Percentiles rank a stretch among this genome's conserved stretches.
phyloP scores from a whole-genome alignment of 1,140 invertebrate species.

The Proales similis region DNA sequence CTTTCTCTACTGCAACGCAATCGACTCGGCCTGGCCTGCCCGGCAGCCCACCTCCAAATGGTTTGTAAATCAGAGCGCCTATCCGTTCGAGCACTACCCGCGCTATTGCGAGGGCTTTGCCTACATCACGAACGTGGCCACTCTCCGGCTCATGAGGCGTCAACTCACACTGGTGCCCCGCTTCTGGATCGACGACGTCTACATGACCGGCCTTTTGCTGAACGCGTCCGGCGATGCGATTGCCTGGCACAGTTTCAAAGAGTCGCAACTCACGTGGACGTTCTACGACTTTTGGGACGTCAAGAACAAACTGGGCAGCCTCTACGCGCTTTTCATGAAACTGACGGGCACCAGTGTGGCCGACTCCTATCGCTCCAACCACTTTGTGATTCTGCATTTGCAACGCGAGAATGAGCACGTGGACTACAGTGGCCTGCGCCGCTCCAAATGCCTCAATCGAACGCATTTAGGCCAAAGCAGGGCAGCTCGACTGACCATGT shows the following conservation, averaged over 20 bases:
- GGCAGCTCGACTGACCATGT: too few relatives aligned
- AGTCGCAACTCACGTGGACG: conserved; percentile 14
- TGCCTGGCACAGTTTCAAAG: conserved; percentile 24
- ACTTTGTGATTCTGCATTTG: conserved; percentile 22
- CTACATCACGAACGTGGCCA: conserved; percentile 49
- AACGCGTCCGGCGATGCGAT: neutral
- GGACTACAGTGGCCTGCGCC: too few relatives aligned
- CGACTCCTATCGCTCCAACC: conserved; percentile 16
- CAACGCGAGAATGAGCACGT: conserved; percentile 27
- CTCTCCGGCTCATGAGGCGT: conserved; percentile 45
- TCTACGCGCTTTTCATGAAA: conserved; percentile 24
- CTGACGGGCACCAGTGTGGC: conserved; percentile 14
- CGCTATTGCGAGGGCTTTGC: conserved; percentile 53
- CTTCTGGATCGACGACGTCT: conserved; percentile 54
- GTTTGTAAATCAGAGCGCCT: conserved; percentile 50
- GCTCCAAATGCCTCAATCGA: too few relatives aligned
- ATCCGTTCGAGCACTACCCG: conserved; percentile 48
- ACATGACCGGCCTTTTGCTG: conserved; percentile 48
- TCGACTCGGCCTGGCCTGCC: conserved; percentile 40
- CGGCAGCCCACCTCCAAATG: conserved; percentile 52
- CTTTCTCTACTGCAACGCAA: conserved; percentile 45
- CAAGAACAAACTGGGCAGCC: conserved; percentile 25
- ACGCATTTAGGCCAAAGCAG: too few relatives aligned
- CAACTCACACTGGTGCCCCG: conserved; percentile 44
- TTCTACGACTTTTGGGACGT: conserved; percentile 36